Evolutionary conservation across 1,140 invertebrate species (phyloP), one percentile per base, ranked within the genome.

Genomic region (Leptoteleia sp.): DNA sequence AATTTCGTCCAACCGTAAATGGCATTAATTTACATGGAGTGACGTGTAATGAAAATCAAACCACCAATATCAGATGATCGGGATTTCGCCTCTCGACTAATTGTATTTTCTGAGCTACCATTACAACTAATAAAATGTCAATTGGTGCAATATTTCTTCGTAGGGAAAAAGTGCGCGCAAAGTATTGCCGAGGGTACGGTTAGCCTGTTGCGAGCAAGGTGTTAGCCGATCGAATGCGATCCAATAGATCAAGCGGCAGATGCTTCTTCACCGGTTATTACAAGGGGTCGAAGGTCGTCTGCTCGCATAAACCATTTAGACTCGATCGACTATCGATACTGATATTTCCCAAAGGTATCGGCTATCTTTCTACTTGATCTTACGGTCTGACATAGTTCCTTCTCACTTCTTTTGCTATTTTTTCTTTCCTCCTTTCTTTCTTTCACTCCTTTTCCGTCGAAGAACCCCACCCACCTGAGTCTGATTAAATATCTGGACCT

Each of bases 161-260:
- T 43, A n/a, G 33, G 52, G 38, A 61, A 71, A 67, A 71, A 71
- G 50, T 47, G 13, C 31, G 40, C 45, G 73, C 64, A 62, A 73
- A 68, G 55, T 17, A 55, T 55, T 48, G 54, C 40, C 50, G 40
- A 65, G 71, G 76, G 72, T 78, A 57, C 76, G 80, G 81, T 84
- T 61, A 33, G 79, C 54, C 55, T 62, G 48, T 81, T 77, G 62
- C 68, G 37, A 57, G 78, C 78, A 81, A 81, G 81, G 81, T 81
- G 84, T 85, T 83, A 85, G 82, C 77, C 84, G 84, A 87, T 87
- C 83, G 81, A 84, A 81, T 82, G 50, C 81, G 82, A 87, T 86
- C 84, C 85, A 86, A 87, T 85, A 87, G 85, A 86, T 87, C 85
- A 85, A 82, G 82, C 84, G 85, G 85, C 85, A 86, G 84, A 87